Evolutionary conservation across 1,140 invertebrate species (phyloP).

Genomic region (Danaus melanippus): DNA sequence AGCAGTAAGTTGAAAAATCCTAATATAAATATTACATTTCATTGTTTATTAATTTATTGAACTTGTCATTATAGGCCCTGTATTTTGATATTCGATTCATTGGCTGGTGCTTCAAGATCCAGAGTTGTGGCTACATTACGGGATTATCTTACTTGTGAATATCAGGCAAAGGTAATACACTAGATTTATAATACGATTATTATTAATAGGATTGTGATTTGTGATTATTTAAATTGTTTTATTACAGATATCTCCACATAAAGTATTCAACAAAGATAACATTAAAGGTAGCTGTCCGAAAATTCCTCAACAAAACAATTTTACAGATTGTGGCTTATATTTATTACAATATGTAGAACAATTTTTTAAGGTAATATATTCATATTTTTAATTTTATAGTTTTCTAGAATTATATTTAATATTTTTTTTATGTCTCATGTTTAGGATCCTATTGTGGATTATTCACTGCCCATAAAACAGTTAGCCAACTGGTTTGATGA

Average conservation of each 20-base stretch:
- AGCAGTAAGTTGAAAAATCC: slow-evolving; percentile 69
- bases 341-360: slow-evolving; percentile 96
- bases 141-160: slow-evolving; percentile 93
- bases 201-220: background rate
- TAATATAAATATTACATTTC: no score
- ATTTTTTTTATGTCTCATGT: slow-evolving; percentile 33
- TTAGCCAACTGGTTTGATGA: slow-evolving; percentile 86
- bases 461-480: slow-evolving; percentile 81
- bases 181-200: background rate
- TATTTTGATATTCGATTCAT: slow-evolving; percentile 95
- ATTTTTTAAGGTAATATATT: slow-evolving; percentile 84
- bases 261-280: slow-evolving; percentile 82
- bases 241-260: slow-evolving; percentile 67
- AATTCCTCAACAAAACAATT: slow-evolving; percentile 97
- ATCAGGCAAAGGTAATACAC: slow-evolving; percentile 82
- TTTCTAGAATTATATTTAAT: background rate
- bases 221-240: slow-evolving; percentile 12
- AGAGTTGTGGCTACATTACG: slow-evolving; percentile 89
- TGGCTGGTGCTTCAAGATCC: slow-evolving; percentile 84
- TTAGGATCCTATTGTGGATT: slow-evolving; percentile 82
- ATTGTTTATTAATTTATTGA: slow-evolving; percentile 7
- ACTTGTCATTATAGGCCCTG: slow-evolving; percentile 78
- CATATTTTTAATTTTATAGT: slow-evolving; percentile 12
- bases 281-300: slow-evolving; percentile 88
- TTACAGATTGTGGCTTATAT: slow-evolving; percentile 96